These are phyloP conservation scores for Andrena minutula DNA, from an alignment of 2,888 invertebrate genomes.

Conservation along the genomic window DNA sequence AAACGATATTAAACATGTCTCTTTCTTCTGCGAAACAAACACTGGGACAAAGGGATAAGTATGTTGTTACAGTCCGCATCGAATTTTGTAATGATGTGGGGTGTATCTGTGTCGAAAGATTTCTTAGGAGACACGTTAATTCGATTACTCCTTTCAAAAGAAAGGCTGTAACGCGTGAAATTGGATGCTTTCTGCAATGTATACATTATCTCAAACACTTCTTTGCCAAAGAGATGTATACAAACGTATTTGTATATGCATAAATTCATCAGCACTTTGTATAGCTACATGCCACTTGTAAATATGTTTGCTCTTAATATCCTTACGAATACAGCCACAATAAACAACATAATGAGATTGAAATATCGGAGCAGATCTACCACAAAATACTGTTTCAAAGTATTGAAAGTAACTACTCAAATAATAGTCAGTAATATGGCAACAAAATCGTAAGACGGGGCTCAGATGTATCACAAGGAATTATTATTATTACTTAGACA, in stretches of 20 bases:
- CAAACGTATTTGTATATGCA: slow-evolving; percentile 35
- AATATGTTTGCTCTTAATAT: slow-evolving; percentile 25
- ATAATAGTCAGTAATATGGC: slow-evolving; percentile 51
- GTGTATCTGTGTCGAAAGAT: neutral
- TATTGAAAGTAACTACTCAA: slow-evolving; percentile 54
- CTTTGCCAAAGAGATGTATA: slow-evolving; percentile 17
- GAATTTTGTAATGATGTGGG: slow-evolving; percentile 16
- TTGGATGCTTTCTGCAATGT: slow-evolving; percentile 38
- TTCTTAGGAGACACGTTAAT: slow-evolving; percentile 1
- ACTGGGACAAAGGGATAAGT: slow-evolving; percentile 76
- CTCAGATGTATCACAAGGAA: slow-evolving; percentile 67
- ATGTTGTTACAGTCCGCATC: slow-evolving; percentile 32
- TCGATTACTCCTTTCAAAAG: neutral
- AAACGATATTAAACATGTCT: slow-evolving; percentile 29
- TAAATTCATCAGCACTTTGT: slow-evolving; percentile 26
- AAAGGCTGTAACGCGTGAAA: slow-evolving; percentile 1
- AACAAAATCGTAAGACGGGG: slow-evolving; percentile 54
- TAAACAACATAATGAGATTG: slow-evolving; percentile 44
- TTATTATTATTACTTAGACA: slow-evolving; percentile 26
- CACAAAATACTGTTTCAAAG: slow-evolving; percentile 57
- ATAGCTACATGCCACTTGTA: slow-evolving; percentile 50
- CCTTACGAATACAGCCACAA: slow-evolving; percentile 48
- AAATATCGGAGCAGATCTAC: slow-evolving; percentile 46
- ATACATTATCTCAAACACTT: slow-evolving; percentile 18
- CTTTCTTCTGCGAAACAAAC: slow-evolving; percentile 71